Conservation (phyloP, 2,113 vertebrate genomes). For the Pundamilia nyererei region DNA sequence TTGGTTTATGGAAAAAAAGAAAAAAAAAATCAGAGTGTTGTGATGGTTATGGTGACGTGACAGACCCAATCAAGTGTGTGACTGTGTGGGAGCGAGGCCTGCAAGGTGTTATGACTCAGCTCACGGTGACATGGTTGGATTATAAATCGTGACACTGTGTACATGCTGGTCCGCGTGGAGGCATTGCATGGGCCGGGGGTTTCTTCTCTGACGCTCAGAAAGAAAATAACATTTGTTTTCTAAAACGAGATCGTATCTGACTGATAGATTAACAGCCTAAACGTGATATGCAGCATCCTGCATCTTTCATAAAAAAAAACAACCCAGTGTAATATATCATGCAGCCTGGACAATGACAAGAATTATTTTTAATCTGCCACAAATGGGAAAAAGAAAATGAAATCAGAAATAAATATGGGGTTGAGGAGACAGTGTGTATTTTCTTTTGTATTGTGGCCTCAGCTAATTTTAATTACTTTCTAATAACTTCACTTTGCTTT, state of each 20-base stretch:
- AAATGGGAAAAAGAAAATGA: neutral
- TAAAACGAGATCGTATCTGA: neutral
- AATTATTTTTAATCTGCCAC: neutral
- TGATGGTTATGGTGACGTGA: neutral
- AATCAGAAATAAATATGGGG: neutral
- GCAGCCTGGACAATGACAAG: neutral
- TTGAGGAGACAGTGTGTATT: neutral
- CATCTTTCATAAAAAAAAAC: neutral
- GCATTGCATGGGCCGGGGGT: neutral
- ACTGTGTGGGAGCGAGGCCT: constrained; percentile 2
- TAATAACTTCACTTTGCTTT: neutral
- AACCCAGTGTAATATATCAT: neutral
- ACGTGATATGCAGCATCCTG: neutral
- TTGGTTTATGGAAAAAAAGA: neutral
- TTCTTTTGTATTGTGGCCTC: neutral
- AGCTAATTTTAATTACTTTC: neutral
- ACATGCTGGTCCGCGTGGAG: neutral
- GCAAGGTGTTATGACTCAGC: constrained; percentile 25
- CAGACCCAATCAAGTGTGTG: neutral
- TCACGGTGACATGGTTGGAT: constrained; percentile 16
- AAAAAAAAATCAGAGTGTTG: neutral
- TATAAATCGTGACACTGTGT: neutral
- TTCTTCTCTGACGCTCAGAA: neutral
- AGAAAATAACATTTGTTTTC: neutral
- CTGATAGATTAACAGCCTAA: neutral